These are phyloP conservation scores for Myrmecobius fasciatus DNA, from an alignment of 2,113 vertebrate species.

Conservation along the genomic window DNA sequence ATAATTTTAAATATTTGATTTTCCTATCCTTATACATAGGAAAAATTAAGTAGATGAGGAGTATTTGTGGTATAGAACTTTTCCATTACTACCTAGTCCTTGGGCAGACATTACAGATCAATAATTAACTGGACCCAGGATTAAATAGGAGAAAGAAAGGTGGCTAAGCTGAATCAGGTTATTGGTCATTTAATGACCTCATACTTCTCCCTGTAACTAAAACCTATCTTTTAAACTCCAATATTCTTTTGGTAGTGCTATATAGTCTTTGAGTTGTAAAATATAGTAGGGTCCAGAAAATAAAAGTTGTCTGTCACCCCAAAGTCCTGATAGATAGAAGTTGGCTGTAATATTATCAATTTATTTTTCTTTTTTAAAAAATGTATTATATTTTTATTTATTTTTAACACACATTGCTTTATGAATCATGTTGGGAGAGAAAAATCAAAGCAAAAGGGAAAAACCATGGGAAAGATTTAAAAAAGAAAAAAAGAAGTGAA, in stretches of 20 bases:
- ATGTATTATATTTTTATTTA: too few species aligned
- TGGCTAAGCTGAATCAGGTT: neutral
- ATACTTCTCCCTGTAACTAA: neutral
- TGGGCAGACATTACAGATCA: neutral
- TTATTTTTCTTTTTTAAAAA: too few species aligned
- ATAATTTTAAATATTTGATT: neutral
- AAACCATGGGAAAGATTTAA: too few species aligned
- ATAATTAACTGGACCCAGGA: neutral
- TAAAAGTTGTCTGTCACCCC: neutral
- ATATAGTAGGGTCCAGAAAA: neutral
- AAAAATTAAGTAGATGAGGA: neutral
- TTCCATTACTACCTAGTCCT: neutral
- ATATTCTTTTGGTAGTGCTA: neutral
- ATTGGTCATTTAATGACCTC: neutral
- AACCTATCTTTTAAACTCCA: neutral
- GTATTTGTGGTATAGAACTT: neutral
- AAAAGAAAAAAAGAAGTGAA: too few species aligned
- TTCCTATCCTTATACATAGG: neutral
- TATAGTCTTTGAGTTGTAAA: neutral
- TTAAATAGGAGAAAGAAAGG: neutral
- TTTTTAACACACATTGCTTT: too few species aligned
- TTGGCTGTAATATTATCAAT: neutral
- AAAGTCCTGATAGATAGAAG: neutral
- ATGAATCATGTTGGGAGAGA: too few species aligned
- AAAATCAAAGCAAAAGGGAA: too few species aligned